Evolutionary conservation across 2,797 vertebrate species (phyloP).

Genomic region (Spatula versicolor): DNA sequence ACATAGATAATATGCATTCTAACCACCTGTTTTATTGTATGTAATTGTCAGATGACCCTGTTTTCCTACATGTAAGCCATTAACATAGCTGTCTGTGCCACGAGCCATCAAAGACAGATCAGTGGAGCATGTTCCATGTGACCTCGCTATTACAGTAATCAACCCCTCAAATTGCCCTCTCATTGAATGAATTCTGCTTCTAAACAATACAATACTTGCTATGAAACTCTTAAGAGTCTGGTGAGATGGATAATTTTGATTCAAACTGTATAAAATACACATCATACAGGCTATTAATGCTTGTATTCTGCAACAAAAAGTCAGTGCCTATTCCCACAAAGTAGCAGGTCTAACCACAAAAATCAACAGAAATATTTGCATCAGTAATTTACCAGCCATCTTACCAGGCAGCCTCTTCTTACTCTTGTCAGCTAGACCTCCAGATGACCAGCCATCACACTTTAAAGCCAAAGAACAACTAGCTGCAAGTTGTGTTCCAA

Average conservation of each 20-base stretch:
- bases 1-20: background rate
- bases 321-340: background rate
- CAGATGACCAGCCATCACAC: background rate
- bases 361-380: background rate
- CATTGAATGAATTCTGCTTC: background rate
- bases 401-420: background rate
- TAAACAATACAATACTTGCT: background rate
- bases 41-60: background rate
- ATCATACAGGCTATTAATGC: background rate
- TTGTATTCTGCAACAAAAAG: background rate
- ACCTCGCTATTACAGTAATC: background rate
- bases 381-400: background rate
- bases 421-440: background rate
- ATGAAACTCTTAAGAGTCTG: background rate
- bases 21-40: background rate
- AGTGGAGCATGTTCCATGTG: accelerated
- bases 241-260: background rate
- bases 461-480: background rate
- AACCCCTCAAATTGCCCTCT: background rate
- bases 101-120: background rate
- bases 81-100: accelerated
- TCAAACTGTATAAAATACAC: background rate
- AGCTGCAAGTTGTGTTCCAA: background rate
- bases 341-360: background rate
- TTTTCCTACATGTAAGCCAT: background rate